phyloP scores from a whole-genome alignment of 2,113 vertebrate species.

The Lampris incognitus region DNA sequence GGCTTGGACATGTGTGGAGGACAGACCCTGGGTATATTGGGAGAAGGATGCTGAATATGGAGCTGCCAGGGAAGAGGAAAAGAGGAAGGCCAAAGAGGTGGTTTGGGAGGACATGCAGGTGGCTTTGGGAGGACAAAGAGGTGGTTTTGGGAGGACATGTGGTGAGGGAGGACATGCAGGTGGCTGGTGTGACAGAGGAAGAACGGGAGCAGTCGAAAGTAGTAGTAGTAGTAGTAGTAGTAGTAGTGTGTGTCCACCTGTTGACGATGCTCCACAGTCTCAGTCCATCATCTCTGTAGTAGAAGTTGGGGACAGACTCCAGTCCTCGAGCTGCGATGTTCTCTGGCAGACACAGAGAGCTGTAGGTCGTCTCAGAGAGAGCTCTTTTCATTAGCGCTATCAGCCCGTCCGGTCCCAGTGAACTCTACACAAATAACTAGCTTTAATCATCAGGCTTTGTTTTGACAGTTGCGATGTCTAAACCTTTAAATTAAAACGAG shows the following conservation, averaged over 20 bases:
- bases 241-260: slow-evolving; percentile 35
- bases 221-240: no score
- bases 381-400: slow-evolving; percentile 9
- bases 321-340: slow-evolving; percentile 69
- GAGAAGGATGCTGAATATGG: no score
- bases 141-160: no score
- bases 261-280: slow-evolving; percentile 78
- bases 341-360: slow-evolving; percentile 78
- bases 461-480: not conserved
- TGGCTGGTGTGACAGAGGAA: no score
- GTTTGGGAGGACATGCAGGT: no score
- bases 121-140: no score
- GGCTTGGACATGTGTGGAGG: no score
- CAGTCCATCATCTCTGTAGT: slow-evolving; percentile 79
- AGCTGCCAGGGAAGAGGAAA: no score
- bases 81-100: no score
- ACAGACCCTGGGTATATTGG: no score
- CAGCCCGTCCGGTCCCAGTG: not conserved
- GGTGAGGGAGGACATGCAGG: no score
- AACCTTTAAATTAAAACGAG: not conserved
- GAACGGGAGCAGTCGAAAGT: no score
- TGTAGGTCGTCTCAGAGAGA: slow-evolving; percentile 59
- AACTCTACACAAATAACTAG: not conserved
- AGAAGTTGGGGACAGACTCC: slow-evolving; percentile 69
- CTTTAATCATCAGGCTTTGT: not conserved